Conservation (phyloP, 2,113 vertebrate genomes). For the Macrotus californicus region DNA sequence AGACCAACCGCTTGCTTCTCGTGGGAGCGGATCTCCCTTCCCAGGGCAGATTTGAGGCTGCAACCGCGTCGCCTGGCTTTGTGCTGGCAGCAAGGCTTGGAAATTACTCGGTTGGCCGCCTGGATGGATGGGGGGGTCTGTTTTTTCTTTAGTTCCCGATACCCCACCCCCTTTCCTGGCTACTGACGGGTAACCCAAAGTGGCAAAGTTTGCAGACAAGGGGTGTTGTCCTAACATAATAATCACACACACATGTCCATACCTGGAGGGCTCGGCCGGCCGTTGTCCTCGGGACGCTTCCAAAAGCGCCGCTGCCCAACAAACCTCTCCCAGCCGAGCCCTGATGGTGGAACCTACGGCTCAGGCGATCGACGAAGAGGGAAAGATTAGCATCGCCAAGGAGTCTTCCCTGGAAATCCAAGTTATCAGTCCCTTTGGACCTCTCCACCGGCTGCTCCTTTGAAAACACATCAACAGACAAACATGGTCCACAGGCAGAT, state of each 20-base stretch:
- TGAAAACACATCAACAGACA: conserved; percentile 37
- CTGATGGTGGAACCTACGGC: background rate
- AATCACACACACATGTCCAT: background rate
- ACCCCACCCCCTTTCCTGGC: background rate
- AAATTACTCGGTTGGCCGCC: background rate
- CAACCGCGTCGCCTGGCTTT: background rate
- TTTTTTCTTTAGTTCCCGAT: background rate
- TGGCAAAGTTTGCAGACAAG: conserved; percentile 42
- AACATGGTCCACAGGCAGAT: background rate
- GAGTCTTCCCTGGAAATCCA: conserved; percentile 30
- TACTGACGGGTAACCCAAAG: background rate
- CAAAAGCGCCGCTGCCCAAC: background rate
- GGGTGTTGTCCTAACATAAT: background rate
- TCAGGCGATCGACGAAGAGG: background rate
- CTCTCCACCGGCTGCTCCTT: conserved; percentile 22
- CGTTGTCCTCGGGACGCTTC: background rate
- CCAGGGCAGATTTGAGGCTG: background rate
- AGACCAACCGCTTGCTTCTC: background rate
- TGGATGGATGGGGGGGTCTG: background rate
- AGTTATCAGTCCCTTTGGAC: background rate
- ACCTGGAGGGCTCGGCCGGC: conserved; percentile 49
- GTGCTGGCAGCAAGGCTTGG: background rate
- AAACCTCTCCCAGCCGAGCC: conserved; percentile 16
- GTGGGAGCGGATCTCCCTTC: background rate
- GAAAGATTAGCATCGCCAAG: background rate